phyloP scores from a whole-genome alignment of 2,113 vertebrate species.

The Elachura formosa region DNA sequence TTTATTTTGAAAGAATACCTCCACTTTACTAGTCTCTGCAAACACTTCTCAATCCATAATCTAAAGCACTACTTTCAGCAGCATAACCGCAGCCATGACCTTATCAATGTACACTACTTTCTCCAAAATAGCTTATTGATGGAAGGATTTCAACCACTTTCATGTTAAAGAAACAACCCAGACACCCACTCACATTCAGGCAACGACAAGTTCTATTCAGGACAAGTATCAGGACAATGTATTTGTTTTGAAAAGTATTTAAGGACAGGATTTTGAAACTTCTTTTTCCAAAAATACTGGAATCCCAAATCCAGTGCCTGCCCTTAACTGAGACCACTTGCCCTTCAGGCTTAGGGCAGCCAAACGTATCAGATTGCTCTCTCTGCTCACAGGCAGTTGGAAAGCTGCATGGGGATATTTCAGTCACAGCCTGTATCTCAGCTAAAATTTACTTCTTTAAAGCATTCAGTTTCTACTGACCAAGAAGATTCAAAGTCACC shows the following conservation, averaged over 20 bases:
- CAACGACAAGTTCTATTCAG: background rate
- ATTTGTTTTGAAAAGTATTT: background rate
- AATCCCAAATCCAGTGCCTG: background rate
- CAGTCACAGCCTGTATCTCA: background rate
- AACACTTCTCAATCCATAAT: background rate
- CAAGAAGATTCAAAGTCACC: background rate
- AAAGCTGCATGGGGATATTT: background rate
- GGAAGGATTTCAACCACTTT: background rate
- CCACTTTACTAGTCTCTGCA: background rate
- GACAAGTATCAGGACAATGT: background rate
- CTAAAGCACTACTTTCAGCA: background rate
- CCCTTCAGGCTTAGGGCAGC: conserved; percentile 11
- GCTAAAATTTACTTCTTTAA: conserved; percentile 12
- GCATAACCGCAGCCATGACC: background rate
- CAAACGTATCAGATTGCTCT: background rate
- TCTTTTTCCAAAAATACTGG: background rate
- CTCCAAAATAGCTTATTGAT: background rate
- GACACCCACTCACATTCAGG: background rate
- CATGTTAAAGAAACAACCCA: background rate
- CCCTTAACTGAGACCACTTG: background rate
- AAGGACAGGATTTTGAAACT: background rate
- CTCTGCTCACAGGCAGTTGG: background rate
- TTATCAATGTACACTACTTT: background rate
- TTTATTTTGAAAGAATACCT: background rate
- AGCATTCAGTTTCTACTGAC: background rate